Evolutionary conservation across 2,888 invertebrate species (phyloP), one percentile per base, ranked within the genome.

Genomic region (Leptinotarsa rubiginosa): DNA sequence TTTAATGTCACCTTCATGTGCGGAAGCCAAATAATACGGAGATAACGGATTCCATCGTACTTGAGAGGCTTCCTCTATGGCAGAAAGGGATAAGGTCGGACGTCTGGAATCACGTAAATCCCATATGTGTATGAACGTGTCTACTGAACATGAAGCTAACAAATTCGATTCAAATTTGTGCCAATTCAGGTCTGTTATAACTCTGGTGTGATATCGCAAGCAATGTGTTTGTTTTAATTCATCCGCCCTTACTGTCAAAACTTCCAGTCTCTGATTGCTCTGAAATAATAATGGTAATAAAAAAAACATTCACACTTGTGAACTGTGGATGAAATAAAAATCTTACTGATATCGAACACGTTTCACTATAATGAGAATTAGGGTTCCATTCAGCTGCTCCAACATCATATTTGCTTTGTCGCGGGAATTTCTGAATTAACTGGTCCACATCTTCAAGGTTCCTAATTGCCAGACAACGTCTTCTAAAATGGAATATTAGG

Each of bases 1-100:
- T 87, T 97, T 94, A 4, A 98, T 93, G 88, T 98, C 98, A 15
- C 97, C 97, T 86, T 98, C 97, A 87, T 98, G 98, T 4, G 97
- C 96, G 64, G 98, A 97, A 1, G 98, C 98, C 79, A 98, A 89
- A 78, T 96, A 90, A 86, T 97, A 91, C 0, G 93, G 91, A 1
- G 95, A 94, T 68, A 96, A 91, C 83, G 94, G 93, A 86, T 97
- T 97, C 94, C 98, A 98, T 83, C 96, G 93, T 1, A 98, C 97
- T 78, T 97, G 97, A 1, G 96, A 96, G 3, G 97, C 97, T 81
- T 96, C 96, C 84, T 96, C 96, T 83, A 97, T 95, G 80, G 97
- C 96, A 83, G 96, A 96, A 50, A 97, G 88, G 5, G 97, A 96
- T 65, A 95, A 87, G 16, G 92, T 91, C 20, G 97, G 97, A 86